phyloP scores from a whole-genome alignment of 1,140 invertebrate species.

The Proctacanthus coquilletti region DNA sequence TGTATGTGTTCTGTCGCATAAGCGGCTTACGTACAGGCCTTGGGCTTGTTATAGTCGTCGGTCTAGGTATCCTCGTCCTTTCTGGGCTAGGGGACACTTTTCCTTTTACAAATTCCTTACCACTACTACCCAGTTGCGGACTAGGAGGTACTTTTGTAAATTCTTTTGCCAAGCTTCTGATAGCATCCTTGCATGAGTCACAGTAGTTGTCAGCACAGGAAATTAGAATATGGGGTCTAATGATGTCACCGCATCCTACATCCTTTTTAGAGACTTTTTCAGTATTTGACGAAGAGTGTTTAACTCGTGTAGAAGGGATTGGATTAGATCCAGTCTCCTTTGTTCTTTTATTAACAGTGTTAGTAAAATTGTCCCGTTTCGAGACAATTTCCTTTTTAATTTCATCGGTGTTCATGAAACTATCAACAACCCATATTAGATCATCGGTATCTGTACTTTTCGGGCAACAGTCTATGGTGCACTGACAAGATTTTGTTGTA shows the following conservation, averaged over 20 bases:
- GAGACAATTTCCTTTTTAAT: slow-evolving; percentile 5
- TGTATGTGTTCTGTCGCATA: slow-evolving; percentile 35
- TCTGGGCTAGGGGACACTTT: slow-evolving; percentile 13
- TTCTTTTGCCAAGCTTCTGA: slow-evolving; percentile 36
- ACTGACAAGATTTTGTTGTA: slow-evolving; percentile 1
- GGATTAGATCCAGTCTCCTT: slow-evolving; percentile 17
- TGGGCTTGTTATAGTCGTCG: slow-evolving; percentile 27
- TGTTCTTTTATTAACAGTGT: slow-evolving; percentile 4
- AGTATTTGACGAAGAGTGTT: slow-evolving; percentile 22
- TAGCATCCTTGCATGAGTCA: slow-evolving; percentile 47
- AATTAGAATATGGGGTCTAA: slow-evolving; percentile 36
- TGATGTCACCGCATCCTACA: slow-evolving; percentile 36
- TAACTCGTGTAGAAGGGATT: slow-evolving; percentile 3
- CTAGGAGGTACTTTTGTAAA: slow-evolving; percentile 21
- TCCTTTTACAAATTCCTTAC: no score
- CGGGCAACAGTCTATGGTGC: slow-evolving; percentile 9
- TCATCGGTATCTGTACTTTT: slow-evolving; percentile 18
- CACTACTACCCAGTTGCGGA: slow-evolving; percentile 1
- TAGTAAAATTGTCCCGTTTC: not conserved
- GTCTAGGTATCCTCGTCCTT: slow-evolving; percentile 31
- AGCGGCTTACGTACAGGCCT: slow-evolving; percentile 29
- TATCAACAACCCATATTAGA: slow-evolving; percentile 13
- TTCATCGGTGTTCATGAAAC: slow-evolving; percentile 14
- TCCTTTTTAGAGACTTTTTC: slow-evolving; percentile 28
- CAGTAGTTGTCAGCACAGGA: slow-evolving; percentile 41